Evolutionary conservation across 2,888 invertebrate genomes (phyloP), one percentile per base, ranked within the genome.

Genomic region (Thymelicus sylvestris): DNA sequence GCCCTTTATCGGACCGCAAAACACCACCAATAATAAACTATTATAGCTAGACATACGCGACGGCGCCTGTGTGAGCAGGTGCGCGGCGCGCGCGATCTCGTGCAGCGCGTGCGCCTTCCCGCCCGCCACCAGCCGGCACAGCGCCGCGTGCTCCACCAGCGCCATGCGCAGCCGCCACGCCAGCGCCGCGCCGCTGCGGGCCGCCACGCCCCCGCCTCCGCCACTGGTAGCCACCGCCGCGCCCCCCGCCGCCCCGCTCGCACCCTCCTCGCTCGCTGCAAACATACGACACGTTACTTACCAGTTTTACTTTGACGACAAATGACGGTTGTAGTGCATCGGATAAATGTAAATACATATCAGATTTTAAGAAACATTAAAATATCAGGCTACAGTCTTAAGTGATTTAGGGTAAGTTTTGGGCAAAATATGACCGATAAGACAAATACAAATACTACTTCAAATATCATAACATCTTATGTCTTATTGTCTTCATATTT

Each of bases 81-180:
- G 80, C 48, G 90, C 91, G 74, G 92, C 92, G 74, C 90, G 84
- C 61, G 92, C 88, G 50, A 96, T 96, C 92, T 96, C 96, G 84
- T 96, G 96, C 77, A 99, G 96, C 59, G 99, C 99, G 75, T 97
- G 95, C 73, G 98, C 97, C 90, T 99, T 98, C 86, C 98, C 98
- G 75, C 99, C 99, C 95, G 98, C 98, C 65, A 99, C 98, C 77
- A 99, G 95, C 38, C 98, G 96, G 87, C 99, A 99, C 96, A 99
- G 98, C 75, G 98, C 98, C 84, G 99, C 98, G 93, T 99, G 98
- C 89, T 99, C 99, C 80, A 99, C 93, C 66, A 99, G 94, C 95
- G 99, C 97, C 86, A 99, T 95, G 93, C 99, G 98, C 89, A 99
- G 98, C 41, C 98, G 96, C 80, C 97, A 97, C 79, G 99, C 91